Evolutionary conservation across 2,797 vertebrate species (phyloP).

Genomic region (Acipenser ruthenus): DNA sequence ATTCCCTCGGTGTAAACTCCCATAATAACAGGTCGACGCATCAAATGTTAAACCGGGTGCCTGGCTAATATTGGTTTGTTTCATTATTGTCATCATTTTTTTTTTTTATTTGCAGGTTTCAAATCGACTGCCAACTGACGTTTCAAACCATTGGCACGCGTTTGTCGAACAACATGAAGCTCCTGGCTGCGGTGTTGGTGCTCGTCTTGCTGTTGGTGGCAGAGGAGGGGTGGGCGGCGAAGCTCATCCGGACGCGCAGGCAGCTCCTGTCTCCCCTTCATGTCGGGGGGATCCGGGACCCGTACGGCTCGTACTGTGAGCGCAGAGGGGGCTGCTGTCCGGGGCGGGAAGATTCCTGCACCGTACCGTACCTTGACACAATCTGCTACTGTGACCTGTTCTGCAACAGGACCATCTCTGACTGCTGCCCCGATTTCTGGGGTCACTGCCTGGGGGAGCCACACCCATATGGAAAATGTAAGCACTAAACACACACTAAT

Average conservation of each 20-base stretch:
- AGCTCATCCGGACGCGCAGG: slow-evolving; percentile 57
- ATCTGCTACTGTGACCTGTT: slow-evolving; percentile 97
- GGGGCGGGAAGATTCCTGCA: slow-evolving; percentile 76
- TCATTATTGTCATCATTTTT: too few relatives aligned
- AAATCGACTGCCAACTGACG: too few relatives aligned
- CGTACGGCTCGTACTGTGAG: slow-evolving; percentile 77
- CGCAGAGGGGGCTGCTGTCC: slow-evolving; percentile 76
- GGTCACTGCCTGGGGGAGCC: slow-evolving; percentile 64
- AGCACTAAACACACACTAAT: background rate
- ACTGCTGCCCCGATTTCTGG: slow-evolving; percentile 98
- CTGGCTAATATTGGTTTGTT: too few relatives aligned
- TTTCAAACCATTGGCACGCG: too few relatives aligned
- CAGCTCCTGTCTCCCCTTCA: slow-evolving; percentile 77
- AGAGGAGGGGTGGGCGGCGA: slow-evolving; percentile 30
- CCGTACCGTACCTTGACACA: slow-evolving; percentile 83
- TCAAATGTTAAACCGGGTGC: too few relatives aligned
- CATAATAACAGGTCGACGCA: too few relatives aligned
- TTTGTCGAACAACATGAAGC: slow-evolving; percentile 38
- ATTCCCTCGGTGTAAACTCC: too few relatives aligned
- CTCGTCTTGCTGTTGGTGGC: slow-evolving; percentile 50
- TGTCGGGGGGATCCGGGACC: slow-evolving; percentile 76
- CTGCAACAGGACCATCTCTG: slow-evolving; percentile 91
- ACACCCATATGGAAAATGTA: background rate
- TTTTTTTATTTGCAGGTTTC: too few relatives aligned
- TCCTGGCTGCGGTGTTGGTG: slow-evolving; percentile 36